Conservation (phyloP, 2,113 vertebrate genomes). For the Tragelaphus imberbis region DNA sequence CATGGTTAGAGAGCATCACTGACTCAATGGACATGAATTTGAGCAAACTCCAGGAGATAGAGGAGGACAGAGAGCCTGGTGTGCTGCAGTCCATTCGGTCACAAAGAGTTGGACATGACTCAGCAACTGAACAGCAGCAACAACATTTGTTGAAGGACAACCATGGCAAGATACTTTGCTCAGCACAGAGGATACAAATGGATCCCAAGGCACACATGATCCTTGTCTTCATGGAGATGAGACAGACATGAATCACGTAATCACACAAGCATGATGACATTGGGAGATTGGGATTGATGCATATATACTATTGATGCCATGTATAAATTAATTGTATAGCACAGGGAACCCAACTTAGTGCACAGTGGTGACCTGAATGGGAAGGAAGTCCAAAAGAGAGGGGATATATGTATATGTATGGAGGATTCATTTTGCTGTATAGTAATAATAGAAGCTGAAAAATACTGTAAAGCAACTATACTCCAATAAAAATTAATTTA, state of each 20-base stretch:
- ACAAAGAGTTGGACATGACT: neutral
- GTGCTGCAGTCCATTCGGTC: neutral
- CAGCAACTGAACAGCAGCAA: neutral
- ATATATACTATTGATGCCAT: neutral
- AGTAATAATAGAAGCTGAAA: neutral
- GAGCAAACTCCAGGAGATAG: neutral
- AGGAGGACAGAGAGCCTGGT: neutral
- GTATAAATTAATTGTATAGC: neutral
- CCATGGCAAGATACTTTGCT: neutral
- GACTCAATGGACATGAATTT: neutral
- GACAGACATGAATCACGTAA: neutral
- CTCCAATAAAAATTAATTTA: neutral
- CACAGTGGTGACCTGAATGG: neutral
- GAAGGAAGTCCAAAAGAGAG: neutral
- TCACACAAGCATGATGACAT: neutral
- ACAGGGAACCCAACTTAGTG: neutral
- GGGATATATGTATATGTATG: neutral
- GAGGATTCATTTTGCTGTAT: neutral
- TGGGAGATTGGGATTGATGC: neutral
- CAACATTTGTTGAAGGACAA: neutral
- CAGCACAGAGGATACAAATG: neutral
- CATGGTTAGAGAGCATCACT: neutral
- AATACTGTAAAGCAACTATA: neutral
- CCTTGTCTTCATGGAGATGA: neutral
- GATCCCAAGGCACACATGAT: neutral